A percentile compares a stretch with the other conserved stretches of the same genome.
Conservation (phyloP, 2,888 invertebrate genomes). For the Folsomia manolachei region DNA sequence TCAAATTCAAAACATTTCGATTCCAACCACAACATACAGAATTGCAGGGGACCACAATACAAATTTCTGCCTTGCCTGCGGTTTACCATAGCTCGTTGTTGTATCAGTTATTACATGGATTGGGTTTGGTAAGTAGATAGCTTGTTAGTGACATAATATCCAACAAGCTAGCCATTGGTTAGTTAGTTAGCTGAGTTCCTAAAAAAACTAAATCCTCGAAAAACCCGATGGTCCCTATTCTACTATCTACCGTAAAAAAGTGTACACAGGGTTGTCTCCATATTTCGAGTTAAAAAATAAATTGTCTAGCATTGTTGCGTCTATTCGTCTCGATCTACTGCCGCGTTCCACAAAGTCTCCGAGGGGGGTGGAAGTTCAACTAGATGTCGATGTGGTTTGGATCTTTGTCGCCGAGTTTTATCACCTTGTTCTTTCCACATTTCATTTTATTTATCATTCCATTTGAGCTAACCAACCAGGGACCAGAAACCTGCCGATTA, state of each 20-base stretch:
- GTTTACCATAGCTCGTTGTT: not conserved
- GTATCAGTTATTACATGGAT: not conserved
- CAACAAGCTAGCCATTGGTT: not conserved
- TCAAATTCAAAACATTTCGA: not conserved
- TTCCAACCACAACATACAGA: not conserved
- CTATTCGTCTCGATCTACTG: not conserved
- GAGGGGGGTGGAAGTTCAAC: conserved; percentile 9
- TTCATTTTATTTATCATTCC: not conserved
- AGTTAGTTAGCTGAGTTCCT: not conserved
- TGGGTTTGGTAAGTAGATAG: not conserved
- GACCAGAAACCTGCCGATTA: too few species aligned
- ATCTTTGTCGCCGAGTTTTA: conserved; percentile 7
- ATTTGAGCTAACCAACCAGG: too few species aligned
- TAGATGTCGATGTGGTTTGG: conserved; percentile 7
- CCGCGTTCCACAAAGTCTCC: conserved; percentile 19
- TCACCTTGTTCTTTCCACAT: not conserved
- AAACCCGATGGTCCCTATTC: not conserved
- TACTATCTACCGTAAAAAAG: not conserved
- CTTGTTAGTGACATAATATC: not conserved
- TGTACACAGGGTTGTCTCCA: not conserved
- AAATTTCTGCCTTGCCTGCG: not conserved
- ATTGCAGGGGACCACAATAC: not conserved
- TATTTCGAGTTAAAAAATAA: not conserved
- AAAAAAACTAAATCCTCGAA: not conserved
- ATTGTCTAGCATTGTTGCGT: not conserved